These are phyloP conservation scores for Oxytorus armatus DNA, from an alignment of 2,888 invertebrate genomes.

Conservation along the genomic window DNA sequence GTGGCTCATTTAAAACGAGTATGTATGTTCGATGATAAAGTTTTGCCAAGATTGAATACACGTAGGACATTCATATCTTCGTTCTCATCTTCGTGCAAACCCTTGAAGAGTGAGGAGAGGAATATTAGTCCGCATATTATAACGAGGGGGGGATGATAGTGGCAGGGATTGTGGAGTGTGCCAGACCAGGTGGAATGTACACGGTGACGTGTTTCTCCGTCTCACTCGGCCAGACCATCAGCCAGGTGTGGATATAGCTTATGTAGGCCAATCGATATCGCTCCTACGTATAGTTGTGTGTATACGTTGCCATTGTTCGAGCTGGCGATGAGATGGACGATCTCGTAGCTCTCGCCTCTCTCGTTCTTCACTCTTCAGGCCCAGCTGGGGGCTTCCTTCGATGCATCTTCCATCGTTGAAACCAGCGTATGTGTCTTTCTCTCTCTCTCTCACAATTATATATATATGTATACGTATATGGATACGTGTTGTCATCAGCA, in stretches of 20 bases:
- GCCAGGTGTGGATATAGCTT: slow-evolving; percentile 62
- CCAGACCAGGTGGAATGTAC: slow-evolving; percentile 49
- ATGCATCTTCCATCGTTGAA: slow-evolving; percentile 57
- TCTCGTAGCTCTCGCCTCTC: slow-evolving; percentile 54
- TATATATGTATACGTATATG: slow-evolving; percentile 54
- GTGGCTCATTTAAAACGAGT: slow-evolving; percentile 65
- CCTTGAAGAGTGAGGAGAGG: not conserved
- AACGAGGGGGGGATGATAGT: slow-evolving; percentile 15
- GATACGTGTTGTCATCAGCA: slow-evolving; percentile 49
- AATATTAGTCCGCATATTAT: slow-evolving; percentile 24
- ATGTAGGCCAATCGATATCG: slow-evolving; percentile 75
- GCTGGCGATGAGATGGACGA: slow-evolving; percentile 51
- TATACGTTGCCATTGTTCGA: slow-evolving; percentile 62
- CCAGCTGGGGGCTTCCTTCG: slow-evolving; percentile 52
- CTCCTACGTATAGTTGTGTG: slow-evolving; percentile 43
- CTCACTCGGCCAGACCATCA: slow-evolving; percentile 57
- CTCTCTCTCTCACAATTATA: slow-evolving; percentile 31
- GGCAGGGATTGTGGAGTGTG: slow-evolving; percentile 6
- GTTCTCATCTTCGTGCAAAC: slow-evolving; percentile 4
- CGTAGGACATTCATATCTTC: slow-evolving; percentile 12
- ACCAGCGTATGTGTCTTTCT: slow-evolving; percentile 36
- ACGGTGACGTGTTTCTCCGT: slow-evolving; percentile 57
- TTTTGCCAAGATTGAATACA: slow-evolving; percentile 60
- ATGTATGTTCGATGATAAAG: slow-evolving; percentile 65
- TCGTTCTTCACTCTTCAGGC: slow-evolving; percentile 25